Evolutionary conservation across 2,797 vertebrate genomes (phyloP).

Genomic region (Enteromius unitaeniatus): DNA sequence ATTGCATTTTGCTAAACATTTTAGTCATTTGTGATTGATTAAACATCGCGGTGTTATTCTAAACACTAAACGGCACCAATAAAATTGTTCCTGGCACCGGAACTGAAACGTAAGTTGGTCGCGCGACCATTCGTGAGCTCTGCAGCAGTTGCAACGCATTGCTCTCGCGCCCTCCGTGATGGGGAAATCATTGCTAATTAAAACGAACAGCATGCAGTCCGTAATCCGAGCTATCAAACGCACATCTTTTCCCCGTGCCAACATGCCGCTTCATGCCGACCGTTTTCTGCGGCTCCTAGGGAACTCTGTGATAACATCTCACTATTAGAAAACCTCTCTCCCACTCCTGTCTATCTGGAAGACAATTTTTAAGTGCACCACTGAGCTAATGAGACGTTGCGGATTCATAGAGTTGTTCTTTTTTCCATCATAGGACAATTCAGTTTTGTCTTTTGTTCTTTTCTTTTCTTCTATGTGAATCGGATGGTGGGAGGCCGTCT

Average conservation of each 20-base stretch:
- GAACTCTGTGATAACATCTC: constrained; percentile 68
- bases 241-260: constrained; percentile 64
- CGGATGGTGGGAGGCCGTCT: background rate
- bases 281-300: constrained; percentile 66
- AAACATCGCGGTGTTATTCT: background rate
- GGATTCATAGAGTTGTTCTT: constrained; percentile 27
- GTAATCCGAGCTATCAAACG: constrained; percentile 62
- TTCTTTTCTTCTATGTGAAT: constrained; percentile 6
- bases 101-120: constrained; percentile 5
- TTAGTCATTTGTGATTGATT: background rate
- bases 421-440: constrained; percentile 6
- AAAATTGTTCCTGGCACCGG: background rate
- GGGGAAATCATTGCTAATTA: constrained; percentile 68
- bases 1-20: background rate
- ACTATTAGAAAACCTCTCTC: constrained; percentile 65
- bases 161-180: constrained; percentile 57
- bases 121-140: background rate
- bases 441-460: constrained; percentile 22
- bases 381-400: constrained; percentile 25
- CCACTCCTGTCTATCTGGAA: constrained; percentile 28
- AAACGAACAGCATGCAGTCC: constrained; percentile 61
- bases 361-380: constrained; percentile 36
- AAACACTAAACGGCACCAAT: background rate
- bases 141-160: constrained; percentile 51
- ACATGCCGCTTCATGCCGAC: constrained; percentile 65